Base-by-base conservation (phyloP, 2,888 invertebrate genomes). In the Lingula anatina region DNA sequence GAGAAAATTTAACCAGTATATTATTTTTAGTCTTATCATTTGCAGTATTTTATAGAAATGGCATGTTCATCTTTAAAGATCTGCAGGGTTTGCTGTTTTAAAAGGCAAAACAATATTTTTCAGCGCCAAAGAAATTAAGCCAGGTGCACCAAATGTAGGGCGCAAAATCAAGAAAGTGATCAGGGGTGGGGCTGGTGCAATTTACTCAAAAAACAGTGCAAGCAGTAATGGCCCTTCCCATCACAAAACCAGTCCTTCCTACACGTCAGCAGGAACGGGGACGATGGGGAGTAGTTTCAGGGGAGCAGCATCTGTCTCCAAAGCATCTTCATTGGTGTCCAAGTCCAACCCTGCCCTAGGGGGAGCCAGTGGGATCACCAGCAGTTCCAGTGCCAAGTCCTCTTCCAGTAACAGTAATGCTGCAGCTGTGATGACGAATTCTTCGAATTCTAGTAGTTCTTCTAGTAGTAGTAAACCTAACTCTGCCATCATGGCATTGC, bases 111-210 rank as follows among this genome's bases (percentile, higher is more conserved):
- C n/a, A n/a, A n/a, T n/a, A n/a, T 64, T 53, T 83, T 82, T 46
- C 81, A 90, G 92, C 81, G 90, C 92, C 70, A 86, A 91, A 77
- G 93, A 90, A 78, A 93, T 94, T 75, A 92, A 93, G 79, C 87
- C 89, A 64, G 90, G 89, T 79, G 89, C 89, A 75, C 88, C 87
- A 67, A 89, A 90, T 78, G 89, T 92, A 70, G 90, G 73, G 47
- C 57, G 57, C 18, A 62, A 60, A 56, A 60, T 67, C 31, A 68
- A 64, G 47, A 68, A 64, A 47, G 63, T 70, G 40, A 44, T 66
- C 39, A 53, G 58, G 37, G 52, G 61, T 25, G 51, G 52, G n/a
- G 23, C 24, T 24, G 24, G 24, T 23, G 18, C 23, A 20, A 20
- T 23, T 41, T 23, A 23, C 4, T 12, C 41, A 41, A 23, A n/a